Conservation (phyloP, 2,113 vertebrate species). For the Chionomys nivalis region DNA sequence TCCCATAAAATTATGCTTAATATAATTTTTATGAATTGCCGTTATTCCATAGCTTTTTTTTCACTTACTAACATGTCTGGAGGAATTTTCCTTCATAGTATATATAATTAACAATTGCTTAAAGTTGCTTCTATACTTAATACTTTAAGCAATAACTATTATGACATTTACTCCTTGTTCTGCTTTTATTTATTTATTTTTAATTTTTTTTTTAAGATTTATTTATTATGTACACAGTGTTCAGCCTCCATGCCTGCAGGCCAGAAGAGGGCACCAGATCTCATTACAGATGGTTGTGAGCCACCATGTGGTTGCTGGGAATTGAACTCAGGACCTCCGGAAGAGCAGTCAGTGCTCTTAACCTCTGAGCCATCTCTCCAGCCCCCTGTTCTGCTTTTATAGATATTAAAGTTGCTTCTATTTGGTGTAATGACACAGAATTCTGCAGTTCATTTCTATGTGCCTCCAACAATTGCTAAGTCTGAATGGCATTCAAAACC, state of each 20-base stretch:
- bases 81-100: slow-evolving; percentile 6
- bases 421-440: not conserved
- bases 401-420: not conserved
- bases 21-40: not conserved
- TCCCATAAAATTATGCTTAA: not conserved
- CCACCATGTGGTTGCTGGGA: too few species aligned
- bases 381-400: slow-evolving; percentile 37
- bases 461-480: not conserved
- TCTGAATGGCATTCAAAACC: not conserved
- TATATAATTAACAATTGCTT: slow-evolving; percentile 17
- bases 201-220: too few species aligned
- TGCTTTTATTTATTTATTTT: too few species aligned
- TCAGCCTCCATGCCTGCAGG: too few species aligned
- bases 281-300: too few species aligned
- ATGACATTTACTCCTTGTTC: slow-evolving; percentile 7
- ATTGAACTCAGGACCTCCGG: too few species aligned
- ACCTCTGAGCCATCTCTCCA: too few species aligned
- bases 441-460: not conserved
- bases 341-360: too few species aligned
- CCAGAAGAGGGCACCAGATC: too few species aligned
- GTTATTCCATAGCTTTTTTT: not conserved
- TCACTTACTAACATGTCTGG: not conserved
- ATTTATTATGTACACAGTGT: too few species aligned
- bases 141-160: not conserved
- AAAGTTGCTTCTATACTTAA: not conserved